Base-by-base conservation (phyloP, 2,113 vertebrate species). In the Ptilorrhoa leucosticta region DNA sequence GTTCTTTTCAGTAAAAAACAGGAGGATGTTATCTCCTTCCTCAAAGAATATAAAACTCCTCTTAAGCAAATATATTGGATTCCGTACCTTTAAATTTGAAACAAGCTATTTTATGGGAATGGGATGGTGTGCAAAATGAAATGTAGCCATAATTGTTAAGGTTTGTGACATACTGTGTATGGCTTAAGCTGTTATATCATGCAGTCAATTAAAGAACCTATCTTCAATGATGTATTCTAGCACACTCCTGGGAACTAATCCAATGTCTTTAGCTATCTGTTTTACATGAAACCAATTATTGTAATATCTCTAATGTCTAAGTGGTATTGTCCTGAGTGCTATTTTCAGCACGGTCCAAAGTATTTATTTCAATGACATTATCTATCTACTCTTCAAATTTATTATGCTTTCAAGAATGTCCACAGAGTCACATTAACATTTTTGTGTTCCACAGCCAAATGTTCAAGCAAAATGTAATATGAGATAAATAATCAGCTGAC, bases 271-370 rank as follows among this genome's bases (percentile, higher is more conserved):
- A 76, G 79, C 77, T 76, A 35, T 94, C 82, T 94, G 88, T 93
- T 96, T 94, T 96, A 90, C 57, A 57, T 56, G 83, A 95, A 97
- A 91, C 78, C 92, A 95, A 93, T 94, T 94, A 95, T 28, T 86
- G 58, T 71, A 85, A 82, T 81, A 76, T 81, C 83, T 95, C 80
- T 94, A 72, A 96, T 45, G 88, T 87, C 57, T 92, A 90, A 87
- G 71, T 80, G 51, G 53, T 91, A 84, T 95, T 95, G 93, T 91
- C 80, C 1, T 66, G 66, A 91, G 78, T 40, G 66, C 73, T 76
- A 40, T 91, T 81, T 94, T 80, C 83, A 85, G 76, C 53, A 40
- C 77, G 73, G 73, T 71, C 89, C 79, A 57, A 79, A 73, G 76
- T 88, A 78, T 81, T 94, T 91, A 68, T 79, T 93, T 94, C 58